These are phyloP conservation scores for Morus bassanus DNA, from an alignment of 2,797 vertebrate genomes.

Conservation along the genomic window DNA sequence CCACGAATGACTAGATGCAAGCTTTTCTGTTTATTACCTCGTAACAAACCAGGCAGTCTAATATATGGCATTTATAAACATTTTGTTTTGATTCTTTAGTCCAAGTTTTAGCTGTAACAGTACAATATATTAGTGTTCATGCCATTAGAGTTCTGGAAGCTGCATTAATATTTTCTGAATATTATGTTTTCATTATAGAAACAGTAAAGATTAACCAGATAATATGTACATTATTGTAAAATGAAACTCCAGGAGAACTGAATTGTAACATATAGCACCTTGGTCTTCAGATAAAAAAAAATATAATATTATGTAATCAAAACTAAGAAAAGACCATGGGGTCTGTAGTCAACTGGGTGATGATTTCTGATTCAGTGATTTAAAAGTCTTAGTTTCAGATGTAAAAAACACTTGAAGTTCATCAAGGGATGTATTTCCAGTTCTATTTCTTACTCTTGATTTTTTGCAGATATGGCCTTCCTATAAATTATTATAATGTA, in stretches of 20 bases:
- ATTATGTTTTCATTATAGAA: slow-evolving; percentile 6
- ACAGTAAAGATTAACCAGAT: neutral
- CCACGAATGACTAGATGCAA: slow-evolving; percentile 37
- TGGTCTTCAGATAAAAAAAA: neutral
- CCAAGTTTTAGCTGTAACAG: neutral
- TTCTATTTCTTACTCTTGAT: neutral
- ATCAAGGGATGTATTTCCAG: neutral
- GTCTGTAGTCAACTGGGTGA: neutral
- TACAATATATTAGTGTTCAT: neutral
- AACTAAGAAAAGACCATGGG: neutral
- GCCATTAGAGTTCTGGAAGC: neutral
- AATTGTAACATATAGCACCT: neutral
- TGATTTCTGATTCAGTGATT: neutral
- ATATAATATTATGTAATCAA: neutral
- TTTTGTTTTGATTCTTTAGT: slow-evolving; percentile 25
- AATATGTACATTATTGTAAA: neutral
- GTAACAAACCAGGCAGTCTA: neutral
- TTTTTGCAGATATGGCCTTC: neutral
- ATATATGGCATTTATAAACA: slow-evolving; percentile 37
- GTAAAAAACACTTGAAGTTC: neutral
- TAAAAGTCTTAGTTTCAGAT: neutral
- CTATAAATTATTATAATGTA: neutral
- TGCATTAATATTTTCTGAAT: slow-evolving; percentile 5
- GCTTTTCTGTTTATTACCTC: slow-evolving; percentile 64
- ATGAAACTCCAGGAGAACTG: neutral